Base-by-base conservation (phyloP, 2,113 vertebrate species). In the Crypturellus undulatus region DNA sequence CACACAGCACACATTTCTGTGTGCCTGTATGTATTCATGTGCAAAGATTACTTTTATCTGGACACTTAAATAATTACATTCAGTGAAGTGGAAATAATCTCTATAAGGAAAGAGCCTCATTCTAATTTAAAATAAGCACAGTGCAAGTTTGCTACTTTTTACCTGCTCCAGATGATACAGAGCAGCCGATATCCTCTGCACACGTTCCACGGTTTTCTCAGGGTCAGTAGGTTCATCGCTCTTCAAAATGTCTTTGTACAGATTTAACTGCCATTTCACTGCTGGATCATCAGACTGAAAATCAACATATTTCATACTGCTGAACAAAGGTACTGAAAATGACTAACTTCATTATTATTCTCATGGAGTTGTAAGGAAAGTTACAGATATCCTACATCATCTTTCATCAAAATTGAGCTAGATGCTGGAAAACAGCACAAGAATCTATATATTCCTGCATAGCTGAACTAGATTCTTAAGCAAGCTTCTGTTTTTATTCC, bases 181-280 rank as follows among this genome's bases (percentile, higher is more conserved):
- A 21, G 99, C 99, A 75, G 99, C 99, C 42, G 99, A 99, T 96
- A 99, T 99, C 92, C 99, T 99, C 98, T 99, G 99, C 51, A 99
- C 99, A 13, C 99, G 98, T 78, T 99, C 99, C 81, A 99, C 98
- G 6, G 96, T 97, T 95, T 97, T 98, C 69, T 99, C 99, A 20
- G 99, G 98, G 93, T 99, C 98, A 15, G 97, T 91, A 59, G 98
- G 97, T 32, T 98, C 99, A 59, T 99, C 99, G 10, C 70, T 98
- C 95, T 98, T 99, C 87, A 98, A 92, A 68, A 99, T 98, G 92
- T 99, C 99, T 91, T 98, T 99, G 94, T 99, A 99, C 26, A 99
- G 98, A 94, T 99, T 99, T 25, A 99, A 96, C 94, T 99, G 99
- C 99, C 99, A 99, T 93, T 99, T 98, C 87, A 99, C 99, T 47